phyloP scores from a whole-genome alignment of 2,888 invertebrate genomes.

The Macrosiphum euphorbiae region DNA sequence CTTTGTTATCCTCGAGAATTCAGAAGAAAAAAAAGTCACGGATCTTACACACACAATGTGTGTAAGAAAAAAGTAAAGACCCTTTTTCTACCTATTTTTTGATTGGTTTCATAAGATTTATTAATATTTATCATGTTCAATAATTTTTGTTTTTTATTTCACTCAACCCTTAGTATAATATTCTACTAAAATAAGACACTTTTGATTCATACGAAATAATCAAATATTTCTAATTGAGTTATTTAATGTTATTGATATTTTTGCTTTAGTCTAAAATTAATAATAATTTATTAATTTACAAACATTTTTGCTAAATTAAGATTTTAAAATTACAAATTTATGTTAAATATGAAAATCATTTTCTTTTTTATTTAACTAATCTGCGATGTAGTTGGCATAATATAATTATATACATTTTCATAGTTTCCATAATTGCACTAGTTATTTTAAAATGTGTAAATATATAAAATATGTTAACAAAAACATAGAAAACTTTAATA shows the following conservation, averaged over 20 bases:
- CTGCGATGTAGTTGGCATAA: background rate
- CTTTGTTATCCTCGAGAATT: no score
- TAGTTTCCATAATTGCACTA: background rate
- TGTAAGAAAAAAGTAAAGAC: background rate
- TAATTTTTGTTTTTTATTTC: background rate
- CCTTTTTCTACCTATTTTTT: background rate
- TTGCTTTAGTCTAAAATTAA: background rate
- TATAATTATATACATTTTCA: background rate
- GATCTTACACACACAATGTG: no score
- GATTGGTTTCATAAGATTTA: background rate
- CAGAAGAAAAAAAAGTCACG: no score
- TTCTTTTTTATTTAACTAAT: background rate
- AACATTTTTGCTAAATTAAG: background rate
- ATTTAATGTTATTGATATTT: background rate
- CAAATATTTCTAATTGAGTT: background rate
- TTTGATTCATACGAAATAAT: background rate
- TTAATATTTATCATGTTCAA: background rate
- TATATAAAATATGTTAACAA: background rate
- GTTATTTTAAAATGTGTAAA: no score
- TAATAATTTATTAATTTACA: background rate
- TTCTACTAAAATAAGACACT: background rate
- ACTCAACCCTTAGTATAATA: background rate
- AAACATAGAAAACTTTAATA: background rate
- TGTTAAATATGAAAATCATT: background rate
- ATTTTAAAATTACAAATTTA: background rate